Evolutionary conservation across 2,888 invertebrate genomes (phyloP).

Genomic region (Oxycera nigricornis): DNA sequence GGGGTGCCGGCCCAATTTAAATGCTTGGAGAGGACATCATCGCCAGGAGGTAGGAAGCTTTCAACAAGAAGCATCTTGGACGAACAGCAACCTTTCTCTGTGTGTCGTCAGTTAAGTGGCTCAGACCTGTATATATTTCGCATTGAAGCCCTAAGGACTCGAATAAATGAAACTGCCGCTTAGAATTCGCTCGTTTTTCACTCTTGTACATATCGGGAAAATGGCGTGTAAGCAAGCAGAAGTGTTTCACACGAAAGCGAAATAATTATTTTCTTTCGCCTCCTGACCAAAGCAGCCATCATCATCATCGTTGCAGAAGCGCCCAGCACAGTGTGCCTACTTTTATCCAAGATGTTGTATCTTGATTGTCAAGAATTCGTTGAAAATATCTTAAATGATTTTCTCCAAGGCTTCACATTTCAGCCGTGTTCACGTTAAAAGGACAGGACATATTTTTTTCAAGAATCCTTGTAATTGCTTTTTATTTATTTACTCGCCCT

Average conservation of each 20-base stretch:
- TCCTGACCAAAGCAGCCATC: slow-evolving; percentile 12
- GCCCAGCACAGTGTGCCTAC: not conserved
- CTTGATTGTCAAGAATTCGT: slow-evolving; percentile 39
- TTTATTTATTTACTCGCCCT: slow-evolving; percentile 47
- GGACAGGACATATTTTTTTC: slow-evolving; percentile 39
- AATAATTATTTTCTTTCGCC: slow-evolving; percentile 30
- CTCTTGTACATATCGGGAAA: not conserved
- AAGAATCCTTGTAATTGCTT: slow-evolving; percentile 45
- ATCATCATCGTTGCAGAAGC: too few species aligned
- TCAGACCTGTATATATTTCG: slow-evolving; percentile 30
- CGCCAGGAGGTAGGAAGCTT: slow-evolving; percentile 34
- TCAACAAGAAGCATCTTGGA: slow-evolving; percentile 18
- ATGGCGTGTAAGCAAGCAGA: not conserved
- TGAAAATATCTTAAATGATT: slow-evolving; percentile 39
- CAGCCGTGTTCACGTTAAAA: slow-evolving; percentile 24
- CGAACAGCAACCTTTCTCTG: slow-evolving; percentile 25
- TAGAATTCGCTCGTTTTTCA: slow-evolving; percentile 38
- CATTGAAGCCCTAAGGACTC: slow-evolving; percentile 34
- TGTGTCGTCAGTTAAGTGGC: slow-evolving; percentile 30
- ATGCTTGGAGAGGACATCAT: slow-evolving; percentile 8
- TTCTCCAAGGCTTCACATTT: slow-evolving; percentile 19
- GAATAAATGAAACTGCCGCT: slow-evolving; percentile 44
- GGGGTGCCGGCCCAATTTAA: slow-evolving; percentile 35
- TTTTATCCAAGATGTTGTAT: slow-evolving; percentile 10
- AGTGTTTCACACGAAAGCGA: slow-evolving; percentile 31